Evolutionary conservation across 30 jellyfish, hydroid and myxozoan genomes (phyloP).

Genomic region (Haliclystus octoradiatus): DNA sequence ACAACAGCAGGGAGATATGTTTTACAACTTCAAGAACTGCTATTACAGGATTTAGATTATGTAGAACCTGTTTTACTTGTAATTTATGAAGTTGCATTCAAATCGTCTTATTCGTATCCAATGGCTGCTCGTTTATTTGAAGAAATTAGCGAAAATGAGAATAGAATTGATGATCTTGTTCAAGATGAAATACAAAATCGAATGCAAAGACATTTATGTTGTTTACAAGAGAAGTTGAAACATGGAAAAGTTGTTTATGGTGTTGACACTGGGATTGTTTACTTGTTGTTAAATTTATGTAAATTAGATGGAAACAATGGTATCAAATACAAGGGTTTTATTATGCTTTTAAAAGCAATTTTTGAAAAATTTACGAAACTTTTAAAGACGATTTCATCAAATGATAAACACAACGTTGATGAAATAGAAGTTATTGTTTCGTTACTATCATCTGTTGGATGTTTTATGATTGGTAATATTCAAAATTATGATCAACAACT

Average conservation of each 20-base stretch:
- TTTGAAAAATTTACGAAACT: background rate
- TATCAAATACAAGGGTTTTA: slow-evolving; percentile 18
- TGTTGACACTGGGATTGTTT: slow-evolving; percentile 37
- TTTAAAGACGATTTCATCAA: background rate
- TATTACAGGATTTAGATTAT: background rate
- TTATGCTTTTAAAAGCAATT: slow-evolving; percentile 6
- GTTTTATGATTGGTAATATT: background rate
- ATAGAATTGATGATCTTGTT: slow-evolving; percentile 15
- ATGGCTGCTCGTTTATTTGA: slow-evolving; percentile 55
- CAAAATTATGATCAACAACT: background rate
- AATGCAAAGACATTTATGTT: slow-evolving; percentile 21
- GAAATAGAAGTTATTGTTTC: background rate
- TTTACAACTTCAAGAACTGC: background rate
- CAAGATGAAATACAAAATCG: slow-evolving; percentile 24
- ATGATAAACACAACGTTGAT: background rate
- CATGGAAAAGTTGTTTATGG: slow-evolving; percentile 16
- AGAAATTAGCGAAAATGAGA: slow-evolving; percentile 28
- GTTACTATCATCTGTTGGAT: background rate
- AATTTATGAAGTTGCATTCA: slow-evolving; percentile 37
- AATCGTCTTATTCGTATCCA: slow-evolving; percentile 25
- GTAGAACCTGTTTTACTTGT: slow-evolving; percentile 11
- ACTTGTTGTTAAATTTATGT: slow-evolving; percentile 14
- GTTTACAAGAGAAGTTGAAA: slow-evolving; percentile 17
- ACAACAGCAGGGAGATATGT: background rate
- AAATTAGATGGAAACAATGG: slow-evolving; percentile 25